Conservation (phyloP, 2,888 invertebrate genomes). For the Lamellibrachia satsuma region DNA sequence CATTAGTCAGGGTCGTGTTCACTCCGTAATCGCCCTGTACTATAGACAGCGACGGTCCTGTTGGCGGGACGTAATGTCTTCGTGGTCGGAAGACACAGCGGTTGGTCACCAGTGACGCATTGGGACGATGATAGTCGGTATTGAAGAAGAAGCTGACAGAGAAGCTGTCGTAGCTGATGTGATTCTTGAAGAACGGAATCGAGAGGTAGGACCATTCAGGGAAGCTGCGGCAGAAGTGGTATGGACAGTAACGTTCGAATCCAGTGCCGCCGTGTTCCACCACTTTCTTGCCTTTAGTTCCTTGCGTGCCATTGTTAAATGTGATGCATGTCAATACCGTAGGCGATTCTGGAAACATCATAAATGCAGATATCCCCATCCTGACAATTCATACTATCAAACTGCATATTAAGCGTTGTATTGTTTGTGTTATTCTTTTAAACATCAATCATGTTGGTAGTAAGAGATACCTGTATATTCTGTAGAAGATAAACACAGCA, state of each 20-base stretch:
- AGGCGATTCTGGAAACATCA: not conserved
- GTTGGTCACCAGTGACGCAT: not conserved
- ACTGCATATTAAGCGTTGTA: no score
- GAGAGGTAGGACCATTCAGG: not conserved
- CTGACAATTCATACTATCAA: no score
- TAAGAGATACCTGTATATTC: no score
- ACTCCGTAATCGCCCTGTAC: not conserved
- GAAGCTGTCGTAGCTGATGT: not conserved
- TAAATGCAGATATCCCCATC: no score
- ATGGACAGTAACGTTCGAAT: not conserved
- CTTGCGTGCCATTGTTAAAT: not conserved
- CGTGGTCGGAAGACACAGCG: not conserved
- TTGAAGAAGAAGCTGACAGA: not conserved
- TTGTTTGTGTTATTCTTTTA: no score
- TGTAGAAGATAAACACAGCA: no score
- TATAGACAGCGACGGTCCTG: not conserved
- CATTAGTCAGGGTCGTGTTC: not conserved
- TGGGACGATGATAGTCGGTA: not conserved
- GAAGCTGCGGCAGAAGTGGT: not conserved
- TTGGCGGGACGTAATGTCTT: not conserved
- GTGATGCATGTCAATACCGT: not conserved
- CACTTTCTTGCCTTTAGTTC: not conserved
- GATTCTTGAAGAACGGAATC: not conserved
- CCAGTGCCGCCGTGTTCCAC: not conserved
- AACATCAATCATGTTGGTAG: no score